These are phyloP conservation scores for Darevskia nairensis DNA, from an alignment of 2,797 vertebrate species.

Conservation along the genomic window DNA sequence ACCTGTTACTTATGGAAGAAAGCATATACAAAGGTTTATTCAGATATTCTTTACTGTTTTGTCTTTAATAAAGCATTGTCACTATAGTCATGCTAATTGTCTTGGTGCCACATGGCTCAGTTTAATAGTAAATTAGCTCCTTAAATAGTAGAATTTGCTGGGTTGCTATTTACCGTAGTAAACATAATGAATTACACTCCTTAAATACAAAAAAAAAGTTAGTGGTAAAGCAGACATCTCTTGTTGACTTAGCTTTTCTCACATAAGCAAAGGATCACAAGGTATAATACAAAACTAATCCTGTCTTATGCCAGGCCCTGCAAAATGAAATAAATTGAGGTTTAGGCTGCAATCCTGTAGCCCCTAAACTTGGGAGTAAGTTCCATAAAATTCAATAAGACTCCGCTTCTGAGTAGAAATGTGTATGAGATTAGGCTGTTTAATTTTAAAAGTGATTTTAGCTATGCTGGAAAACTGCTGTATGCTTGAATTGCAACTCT, in stretches of 20 bases:
- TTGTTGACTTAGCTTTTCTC: neutral
- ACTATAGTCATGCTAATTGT: slow-evolving; percentile 1
- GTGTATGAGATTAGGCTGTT: neutral
- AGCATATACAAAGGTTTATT: neutral
- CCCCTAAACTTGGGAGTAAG: neutral
- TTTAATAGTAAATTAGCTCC: slow-evolving; percentile 11
- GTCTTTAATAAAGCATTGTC: slow-evolving; percentile 1
- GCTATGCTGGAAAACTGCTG: neutral
- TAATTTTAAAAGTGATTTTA: neutral
- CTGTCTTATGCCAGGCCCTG: neutral
- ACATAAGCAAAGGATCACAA: neutral
- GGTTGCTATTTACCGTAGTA: neutral
- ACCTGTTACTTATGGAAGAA: neutral
- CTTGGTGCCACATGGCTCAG: neutral
- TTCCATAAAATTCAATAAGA: neutral
- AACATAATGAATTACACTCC: neutral
- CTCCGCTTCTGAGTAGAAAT: too few species aligned
- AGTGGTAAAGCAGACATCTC: neutral
- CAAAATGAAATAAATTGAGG: neutral
- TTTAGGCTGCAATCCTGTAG: neutral
- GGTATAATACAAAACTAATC: neutral
- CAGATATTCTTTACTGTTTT: neutral
- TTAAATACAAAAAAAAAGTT: neutral
- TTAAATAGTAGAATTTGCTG: slow-evolving; percentile 24
- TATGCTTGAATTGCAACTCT: neutral